Evolutionary conservation across 2,888 invertebrate species (phyloP).

Genomic region (Prenolepis imparis): DNA sequence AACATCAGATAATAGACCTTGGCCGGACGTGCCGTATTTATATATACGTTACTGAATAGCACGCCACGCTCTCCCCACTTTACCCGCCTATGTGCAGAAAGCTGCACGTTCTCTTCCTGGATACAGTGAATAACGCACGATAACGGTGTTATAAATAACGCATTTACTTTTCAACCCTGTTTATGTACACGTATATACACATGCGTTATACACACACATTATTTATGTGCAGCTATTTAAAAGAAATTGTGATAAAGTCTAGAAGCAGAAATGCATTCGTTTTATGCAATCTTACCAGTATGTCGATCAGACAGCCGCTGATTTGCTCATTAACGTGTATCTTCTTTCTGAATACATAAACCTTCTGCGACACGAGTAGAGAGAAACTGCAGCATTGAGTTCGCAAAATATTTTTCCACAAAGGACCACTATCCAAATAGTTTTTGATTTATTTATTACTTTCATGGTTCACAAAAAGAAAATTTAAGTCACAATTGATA

Average conservation of each 20-base stretch:
- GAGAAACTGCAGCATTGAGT: constrained; percentile 36
- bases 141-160: too few relatives aligned
- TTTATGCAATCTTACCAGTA: constrained; percentile 64
- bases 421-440: background rate
- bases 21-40: too few relatives aligned
- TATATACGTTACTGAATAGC: too few relatives aligned
- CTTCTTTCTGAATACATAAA: constrained; percentile 45
- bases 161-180: too few relatives aligned
- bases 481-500: background rate
- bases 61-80: too few relatives aligned
- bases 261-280: constrained; percentile 54
- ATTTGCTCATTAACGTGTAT: constrained; percentile 40
- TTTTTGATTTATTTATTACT: background rate
- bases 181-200: too few relatives aligned
- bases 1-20: too few relatives aligned
- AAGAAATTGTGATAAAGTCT: constrained; percentile 39
- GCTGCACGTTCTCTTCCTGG: too few relatives aligned
- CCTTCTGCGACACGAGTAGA: constrained; percentile 40
- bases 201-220: too few relatives aligned
- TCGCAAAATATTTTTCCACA: constrained; percentile 37
- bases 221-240: background rate
- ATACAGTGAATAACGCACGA: too few relatives aligned
- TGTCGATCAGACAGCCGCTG: constrained; percentile 31
- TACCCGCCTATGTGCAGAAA: too few relatives aligned
- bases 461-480: background rate